Base-by-base conservation (phyloP, 2,888 invertebrate species). In the Drosophila percnosoma region DNA sequence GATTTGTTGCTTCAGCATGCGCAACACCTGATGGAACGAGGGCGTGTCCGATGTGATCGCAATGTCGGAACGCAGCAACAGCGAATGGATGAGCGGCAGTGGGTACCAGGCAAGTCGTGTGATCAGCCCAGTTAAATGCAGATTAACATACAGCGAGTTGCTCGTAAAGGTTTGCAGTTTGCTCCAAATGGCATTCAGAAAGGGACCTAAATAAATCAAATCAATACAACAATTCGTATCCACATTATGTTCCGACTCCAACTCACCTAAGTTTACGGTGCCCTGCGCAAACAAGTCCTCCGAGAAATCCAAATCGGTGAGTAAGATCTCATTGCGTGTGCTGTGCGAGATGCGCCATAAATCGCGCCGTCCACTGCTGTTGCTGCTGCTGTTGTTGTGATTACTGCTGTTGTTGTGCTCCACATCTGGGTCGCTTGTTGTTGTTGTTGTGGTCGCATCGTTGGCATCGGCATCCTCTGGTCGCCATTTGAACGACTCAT, bases 21-120 rank as follows among this genome's bases (percentile, higher is more conserved):
- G 95, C 82, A 97, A 93, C 75, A 97, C 98, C 95, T 98, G 98
- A 93, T 97, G 96, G 76, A 99, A 94, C 5, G 98, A 98, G 91
- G 97, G 97, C 91, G 98, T 97, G 90, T 97, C 97, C 2, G 98
- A 98, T 92, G 98, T 98, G 90, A 98, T 95, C 81, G 97, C 96
- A 83, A 96, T 95, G 92, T 96, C 96, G 72, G 97, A 96, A 89
- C 98, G 97, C 74, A 99, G 94, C 53, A 99, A 94, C 91, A 98
- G 96, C 4, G 98, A 97, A 77, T 97, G 95, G 60, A 99, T 94
- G 63, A 99, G 93, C 8, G 98, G 98, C 82, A 98, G 96, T 0
- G 99, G 98, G 93, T 98, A 97, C 69, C 97, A 95, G 7, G 98
- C 97, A 78, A 99, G 94, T 80, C 97, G 95, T 38, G 97, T 96